Evolutionary conservation across 2,888 invertebrate genomes (phyloP), one percentile per base, ranked within the genome.

Genomic region (Andricus quercusramuli): DNA sequence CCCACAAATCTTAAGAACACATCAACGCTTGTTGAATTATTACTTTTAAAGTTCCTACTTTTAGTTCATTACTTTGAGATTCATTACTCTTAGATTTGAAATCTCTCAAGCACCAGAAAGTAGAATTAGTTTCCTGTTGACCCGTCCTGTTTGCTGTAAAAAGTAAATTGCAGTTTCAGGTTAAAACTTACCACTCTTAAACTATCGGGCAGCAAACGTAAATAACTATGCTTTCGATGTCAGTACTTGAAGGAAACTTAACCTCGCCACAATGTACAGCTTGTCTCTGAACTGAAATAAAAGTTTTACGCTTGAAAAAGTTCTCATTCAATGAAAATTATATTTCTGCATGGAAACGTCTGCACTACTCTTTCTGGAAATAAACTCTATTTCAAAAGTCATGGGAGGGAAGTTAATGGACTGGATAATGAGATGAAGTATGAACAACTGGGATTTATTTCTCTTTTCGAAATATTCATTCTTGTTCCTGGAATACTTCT

Each of bases 101-200:
- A 74, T 74, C 74, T 74, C 56, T 47, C 9, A 20, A 56, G 74
- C 32, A 15, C n/a, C 11, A 29, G 74, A 29, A 56, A 74, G 74
- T 56, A 74, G 74, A 74, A 74, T 74, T 74, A 74, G 56, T 56
- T 74, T 74, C n/a, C 32, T 74, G 51, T 74, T 74, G 74, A 74
- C 74, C n/a, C 32, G 20, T 56, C 51, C 29, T 74, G 74, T 56
- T 74, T 74, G 32, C 74, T 74, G 56, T 37, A 74, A 74, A 74
- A 74, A 74, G 74, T 51, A 74, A 56, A 56, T 74, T 56, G 74
- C 56, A 74, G 32, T 74, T n/a, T 74, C 74, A 51, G 74, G 74
- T 56, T 74, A 56, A 74, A 74, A 74, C 74, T 74, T 74, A 51
- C 74, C 56, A 74, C 74, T 74, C 70, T 56, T 74, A 74, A 51